phyloP scores from a whole-genome alignment of 1,140 invertebrate genomes.

The Euwallacea similis region DNA sequence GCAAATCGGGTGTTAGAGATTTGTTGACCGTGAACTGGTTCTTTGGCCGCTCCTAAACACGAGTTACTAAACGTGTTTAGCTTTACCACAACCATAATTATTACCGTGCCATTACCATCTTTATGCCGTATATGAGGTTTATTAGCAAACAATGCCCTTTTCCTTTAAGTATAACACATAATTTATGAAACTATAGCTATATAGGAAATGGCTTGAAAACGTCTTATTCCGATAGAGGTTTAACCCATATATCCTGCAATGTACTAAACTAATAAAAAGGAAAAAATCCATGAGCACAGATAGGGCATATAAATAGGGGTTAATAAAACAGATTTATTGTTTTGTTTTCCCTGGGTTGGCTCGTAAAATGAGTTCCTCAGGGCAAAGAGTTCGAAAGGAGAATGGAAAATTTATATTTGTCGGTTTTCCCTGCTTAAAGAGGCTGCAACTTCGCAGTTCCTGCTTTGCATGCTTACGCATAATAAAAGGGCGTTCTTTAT shows the following conservation, averaged over 20 bases:
- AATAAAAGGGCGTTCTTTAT: neutral
- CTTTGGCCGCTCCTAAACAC: conserved; percentile 2
- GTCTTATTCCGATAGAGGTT: conserved; percentile 13
- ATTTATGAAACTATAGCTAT: neutral
- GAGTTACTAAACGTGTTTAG: conserved; percentile 6
- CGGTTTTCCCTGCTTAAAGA: neutral
- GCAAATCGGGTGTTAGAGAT: conserved; percentile 7
- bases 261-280: conserved; percentile 25
- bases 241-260: conserved; percentile 6
- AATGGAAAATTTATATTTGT: conserved; percentile 24
- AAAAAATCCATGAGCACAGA: conserved; percentile 21
- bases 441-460: too few species aligned
- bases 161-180: neutral
- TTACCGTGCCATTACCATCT: neutral
- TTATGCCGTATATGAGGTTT: neutral
- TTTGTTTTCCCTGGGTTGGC: conserved; percentile 26
- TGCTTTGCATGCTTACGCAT: too few species aligned
- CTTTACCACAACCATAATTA: neutral
- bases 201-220: conserved; percentile 11
- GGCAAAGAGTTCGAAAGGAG: conserved; percentile 20
- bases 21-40: conserved; percentile 9
- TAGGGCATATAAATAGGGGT: conserved; percentile 35
- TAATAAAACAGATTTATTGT: conserved; percentile 37
- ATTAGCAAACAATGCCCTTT: neutral
- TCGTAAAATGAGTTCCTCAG: conserved; percentile 32